phyloP scores from a whole-genome alignment of 2,113 vertebrate genomes.

The Xenus cinereus region DNA sequence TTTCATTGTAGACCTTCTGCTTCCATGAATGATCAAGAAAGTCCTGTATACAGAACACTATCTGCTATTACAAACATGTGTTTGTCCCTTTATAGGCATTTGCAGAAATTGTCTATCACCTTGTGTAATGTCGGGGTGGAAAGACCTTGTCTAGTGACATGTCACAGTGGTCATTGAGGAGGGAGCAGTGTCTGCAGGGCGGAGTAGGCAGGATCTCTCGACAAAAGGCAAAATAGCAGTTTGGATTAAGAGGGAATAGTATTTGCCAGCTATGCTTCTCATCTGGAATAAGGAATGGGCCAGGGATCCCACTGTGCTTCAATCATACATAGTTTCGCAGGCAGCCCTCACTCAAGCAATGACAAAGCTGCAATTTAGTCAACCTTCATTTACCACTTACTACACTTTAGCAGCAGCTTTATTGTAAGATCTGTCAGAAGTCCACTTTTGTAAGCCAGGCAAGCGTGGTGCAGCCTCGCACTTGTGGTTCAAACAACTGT shows the following conservation, averaged over 20 bases:
- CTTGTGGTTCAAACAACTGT: slow-evolving; percentile 27
- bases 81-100: neutral
- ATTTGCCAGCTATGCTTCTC: neutral
- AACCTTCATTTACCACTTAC: slow-evolving; percentile 35
- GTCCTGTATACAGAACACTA: neutral
- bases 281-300: neutral
- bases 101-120: neutral
- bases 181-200: neutral
- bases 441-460: neutral
- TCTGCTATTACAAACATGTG: neutral
- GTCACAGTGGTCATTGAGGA: accelerated
- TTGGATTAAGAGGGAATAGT: neutral
- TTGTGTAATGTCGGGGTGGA: accelerated
- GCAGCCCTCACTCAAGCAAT: neutral
- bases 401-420: slow-evolving; percentile 11
- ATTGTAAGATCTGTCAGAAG: slow-evolving; percentile 1
- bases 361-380: slow-evolving; percentile 36
- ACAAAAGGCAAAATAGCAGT: neutral
- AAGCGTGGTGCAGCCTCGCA: neutral
- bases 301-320: neutral
- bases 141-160: neutral
- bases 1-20: neutral
- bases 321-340: neutral
- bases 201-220: neutral
- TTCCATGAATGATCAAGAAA: neutral